Evolutionary conservation across 37 sponge, comb jelly and placozoan species (phyloP).

Genomic region (Theonella swinhoei): DNA sequence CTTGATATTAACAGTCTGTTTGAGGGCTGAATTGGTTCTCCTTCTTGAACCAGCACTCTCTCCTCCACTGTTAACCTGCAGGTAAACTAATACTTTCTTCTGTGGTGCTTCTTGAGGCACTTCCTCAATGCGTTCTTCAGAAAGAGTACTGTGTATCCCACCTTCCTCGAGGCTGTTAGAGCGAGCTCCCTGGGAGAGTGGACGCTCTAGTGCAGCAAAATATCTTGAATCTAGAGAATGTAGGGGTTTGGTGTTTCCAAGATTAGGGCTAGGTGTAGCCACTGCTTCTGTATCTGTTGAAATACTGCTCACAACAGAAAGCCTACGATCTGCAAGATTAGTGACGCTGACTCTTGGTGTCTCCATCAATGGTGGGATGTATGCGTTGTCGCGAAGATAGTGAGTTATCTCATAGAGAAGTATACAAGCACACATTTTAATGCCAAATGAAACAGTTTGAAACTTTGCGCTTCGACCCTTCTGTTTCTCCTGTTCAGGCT

Average conservation of each 20-base stretch:
- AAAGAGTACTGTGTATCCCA: not conserved
- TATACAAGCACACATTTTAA: slow-evolving; percentile 70
- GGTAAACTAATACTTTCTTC: slow-evolving; percentile 38
- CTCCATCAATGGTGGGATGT: not conserved
- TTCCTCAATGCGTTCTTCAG: not conserved
- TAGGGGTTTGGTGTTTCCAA: not conserved
- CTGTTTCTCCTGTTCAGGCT: not conserved
- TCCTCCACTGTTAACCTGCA: slow-evolving; percentile 20
- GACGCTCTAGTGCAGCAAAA: too few species aligned
- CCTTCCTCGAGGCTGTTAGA: not conserved
- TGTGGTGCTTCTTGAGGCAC: not conserved
- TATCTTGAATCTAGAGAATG: not conserved
- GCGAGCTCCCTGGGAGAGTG: too few species aligned
- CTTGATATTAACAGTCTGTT: not conserved
- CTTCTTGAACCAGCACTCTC: not conserved
- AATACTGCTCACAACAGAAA: slow-evolving; percentile 7
- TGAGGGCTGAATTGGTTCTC: not conserved
- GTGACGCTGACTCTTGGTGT: not conserved
- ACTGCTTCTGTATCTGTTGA: slow-evolving; percentile 39
- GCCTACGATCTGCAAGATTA: not conserved
- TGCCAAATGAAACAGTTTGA: slow-evolving; percentile 42
- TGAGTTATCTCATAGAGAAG: slow-evolving; percentile 70
- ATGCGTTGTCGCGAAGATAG: slow-evolving; percentile 41
- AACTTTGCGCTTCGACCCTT: not conserved
- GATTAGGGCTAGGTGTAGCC: not conserved